phyloP scores from a whole-genome alignment of 1,140 invertebrate species.

The Marisa cornuarietis region DNA sequence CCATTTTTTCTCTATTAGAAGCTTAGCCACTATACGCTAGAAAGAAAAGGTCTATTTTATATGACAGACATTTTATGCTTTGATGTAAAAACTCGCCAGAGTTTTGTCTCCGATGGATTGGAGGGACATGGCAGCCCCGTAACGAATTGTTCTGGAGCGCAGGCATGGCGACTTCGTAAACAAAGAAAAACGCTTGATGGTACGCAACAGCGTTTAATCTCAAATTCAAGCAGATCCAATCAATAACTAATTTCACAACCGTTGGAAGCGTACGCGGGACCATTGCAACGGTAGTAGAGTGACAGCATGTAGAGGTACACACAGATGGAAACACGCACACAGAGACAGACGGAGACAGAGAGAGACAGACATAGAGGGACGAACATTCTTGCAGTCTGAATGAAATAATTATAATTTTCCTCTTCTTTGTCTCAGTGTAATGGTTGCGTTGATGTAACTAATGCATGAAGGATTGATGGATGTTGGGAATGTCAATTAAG shows the following conservation, averaged over 20 bases:
- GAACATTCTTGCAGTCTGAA: background rate
- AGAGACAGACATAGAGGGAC: background rate
- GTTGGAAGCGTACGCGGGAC: background rate
- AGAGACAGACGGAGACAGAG: background rate
- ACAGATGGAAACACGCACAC: constrained; percentile 1
- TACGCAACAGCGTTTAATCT: background rate
- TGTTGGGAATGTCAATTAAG: background rate
- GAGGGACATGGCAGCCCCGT: background rate
- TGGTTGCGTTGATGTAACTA: background rate
- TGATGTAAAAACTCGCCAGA: too few species aligned
- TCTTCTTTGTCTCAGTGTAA: background rate
- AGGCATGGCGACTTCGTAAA: background rate
- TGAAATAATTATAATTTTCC: background rate
- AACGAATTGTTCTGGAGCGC: background rate
- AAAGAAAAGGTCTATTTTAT: too few species aligned
- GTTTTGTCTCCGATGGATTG: background rate
- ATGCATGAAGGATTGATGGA: background rate
- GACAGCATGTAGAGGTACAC: background rate
- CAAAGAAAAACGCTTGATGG: background rate
- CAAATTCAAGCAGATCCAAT: background rate
- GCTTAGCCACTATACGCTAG: too few species aligned
- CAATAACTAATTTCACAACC: background rate
- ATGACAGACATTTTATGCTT: too few species aligned
- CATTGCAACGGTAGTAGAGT: background rate
- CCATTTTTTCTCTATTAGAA: too few species aligned